phyloP scores from a whole-genome alignment of 2,797 vertebrate genomes.

The Cheirogaleus major region DNA sequence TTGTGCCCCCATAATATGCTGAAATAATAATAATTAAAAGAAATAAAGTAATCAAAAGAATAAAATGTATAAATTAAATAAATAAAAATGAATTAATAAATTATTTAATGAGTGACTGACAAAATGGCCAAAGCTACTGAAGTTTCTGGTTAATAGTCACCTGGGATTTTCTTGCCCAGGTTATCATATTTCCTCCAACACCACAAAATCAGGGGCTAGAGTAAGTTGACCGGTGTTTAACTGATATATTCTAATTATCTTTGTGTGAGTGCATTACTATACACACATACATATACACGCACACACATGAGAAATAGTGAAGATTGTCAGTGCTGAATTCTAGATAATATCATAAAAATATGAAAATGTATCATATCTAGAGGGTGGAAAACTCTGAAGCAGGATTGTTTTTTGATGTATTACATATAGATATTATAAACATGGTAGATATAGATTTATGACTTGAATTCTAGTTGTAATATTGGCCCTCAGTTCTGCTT shows the following conservation, averaged over 20 bases:
- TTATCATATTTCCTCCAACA: background rate
- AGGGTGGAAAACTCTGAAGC: background rate
- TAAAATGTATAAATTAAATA: background rate
- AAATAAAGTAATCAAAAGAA: background rate
- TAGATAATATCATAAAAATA: background rate
- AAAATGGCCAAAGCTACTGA: background rate
- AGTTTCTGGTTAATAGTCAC: background rate
- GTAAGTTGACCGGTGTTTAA: background rate
- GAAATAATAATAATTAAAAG: too few species aligned
- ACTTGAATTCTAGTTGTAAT: background rate
- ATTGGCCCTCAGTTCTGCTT: background rate
- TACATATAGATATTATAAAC: background rate
- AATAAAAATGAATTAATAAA: background rate
- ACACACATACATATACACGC: background rate
- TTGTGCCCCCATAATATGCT: too few species aligned
- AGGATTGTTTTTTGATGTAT: background rate
- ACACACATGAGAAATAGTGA: background rate
- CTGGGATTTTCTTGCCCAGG: background rate
- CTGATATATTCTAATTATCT: background rate
- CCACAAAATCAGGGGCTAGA: background rate
- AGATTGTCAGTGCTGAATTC: background rate
- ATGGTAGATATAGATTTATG: background rate
- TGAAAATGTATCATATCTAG: background rate
- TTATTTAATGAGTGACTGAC: background rate
- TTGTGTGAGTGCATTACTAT: background rate